phyloP scores from a whole-genome alignment of 2,888 invertebrate genomes.

The Apamea anceps region DNA sequence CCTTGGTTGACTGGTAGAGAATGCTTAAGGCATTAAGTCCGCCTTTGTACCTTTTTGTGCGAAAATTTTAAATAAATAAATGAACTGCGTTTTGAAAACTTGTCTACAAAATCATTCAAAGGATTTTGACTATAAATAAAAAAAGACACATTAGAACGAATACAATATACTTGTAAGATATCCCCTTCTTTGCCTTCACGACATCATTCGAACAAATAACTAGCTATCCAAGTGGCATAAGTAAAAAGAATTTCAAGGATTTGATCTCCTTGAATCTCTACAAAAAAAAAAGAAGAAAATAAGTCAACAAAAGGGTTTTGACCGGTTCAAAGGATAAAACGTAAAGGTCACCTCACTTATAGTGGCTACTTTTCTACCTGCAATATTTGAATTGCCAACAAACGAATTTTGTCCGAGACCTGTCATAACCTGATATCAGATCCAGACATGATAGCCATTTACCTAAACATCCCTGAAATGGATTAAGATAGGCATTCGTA shows the following conservation, averaged over 20 bases:
- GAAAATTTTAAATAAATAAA: too few relatives aligned
- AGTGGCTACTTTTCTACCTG: not conserved
- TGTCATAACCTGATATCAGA: not conserved
- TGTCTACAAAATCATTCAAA: not conserved
- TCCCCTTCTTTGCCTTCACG: conserved; percentile 2
- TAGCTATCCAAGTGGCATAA: conserved; percentile 5
- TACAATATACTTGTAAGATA: too few relatives aligned
- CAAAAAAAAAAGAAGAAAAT: conserved; percentile 12
- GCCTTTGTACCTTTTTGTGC: too few relatives aligned
- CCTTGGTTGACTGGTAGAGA: too few relatives aligned
- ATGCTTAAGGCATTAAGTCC: too few relatives aligned
- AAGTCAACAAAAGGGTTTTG: conserved; percentile 31
- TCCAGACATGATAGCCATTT: conserved; percentile 3
- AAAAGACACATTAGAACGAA: not conserved
- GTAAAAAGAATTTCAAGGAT: conserved; percentile 18
- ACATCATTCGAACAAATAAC: conserved; percentile 11
- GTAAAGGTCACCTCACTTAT: conserved; percentile 29
- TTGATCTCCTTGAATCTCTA: not conserved
- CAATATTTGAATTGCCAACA: conserved; percentile 18
- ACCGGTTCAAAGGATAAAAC: conserved; percentile 26
- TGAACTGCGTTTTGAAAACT: not conserved
- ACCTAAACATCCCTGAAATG: conserved; percentile 36
- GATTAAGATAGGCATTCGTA: conserved; percentile 36
- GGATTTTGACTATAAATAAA: not conserved
- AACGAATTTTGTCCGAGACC: not conserved